Conservation (phyloP, 2,797 vertebrate species). For the Arnoldichthys spilopterus region DNA sequence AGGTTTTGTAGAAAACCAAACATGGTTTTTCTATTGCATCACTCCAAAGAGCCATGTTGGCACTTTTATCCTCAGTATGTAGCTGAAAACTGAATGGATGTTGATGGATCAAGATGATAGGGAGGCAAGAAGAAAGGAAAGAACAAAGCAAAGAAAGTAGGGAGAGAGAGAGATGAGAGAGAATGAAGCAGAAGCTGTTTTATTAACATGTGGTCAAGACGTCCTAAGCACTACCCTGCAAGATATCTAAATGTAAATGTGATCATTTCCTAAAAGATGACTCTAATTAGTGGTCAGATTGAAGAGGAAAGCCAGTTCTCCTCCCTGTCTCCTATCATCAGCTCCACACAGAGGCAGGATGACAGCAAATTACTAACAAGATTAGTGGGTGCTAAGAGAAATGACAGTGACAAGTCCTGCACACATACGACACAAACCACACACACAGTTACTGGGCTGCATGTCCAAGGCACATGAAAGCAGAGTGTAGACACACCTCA, state of each 20-base stretch:
- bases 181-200: neutral
- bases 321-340: constrained; percentile 17
- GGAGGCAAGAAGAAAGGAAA: neutral
- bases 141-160: neutral
- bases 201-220: neutral
- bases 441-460: neutral
- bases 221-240: neutral
- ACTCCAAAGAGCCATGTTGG: no score
- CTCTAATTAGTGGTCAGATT: neutral
- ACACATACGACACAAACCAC: neutral
- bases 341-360: constrained; percentile 9
- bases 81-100: no score
- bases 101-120: no score
- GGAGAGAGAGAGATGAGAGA: neutral
- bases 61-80: no score
- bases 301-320: neutral
- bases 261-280: neutral
- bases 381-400: constrained; percentile 5
- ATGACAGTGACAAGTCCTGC: neutral
- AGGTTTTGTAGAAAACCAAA: no score
- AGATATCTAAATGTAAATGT: neutral
- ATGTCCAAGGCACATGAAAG: neutral
- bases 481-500: neutral
- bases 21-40: no score
- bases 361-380: constrained; percentile 20